phyloP scores from a whole-genome alignment of 2,113 vertebrate species.

The Tachysurus fulvidraco region DNA sequence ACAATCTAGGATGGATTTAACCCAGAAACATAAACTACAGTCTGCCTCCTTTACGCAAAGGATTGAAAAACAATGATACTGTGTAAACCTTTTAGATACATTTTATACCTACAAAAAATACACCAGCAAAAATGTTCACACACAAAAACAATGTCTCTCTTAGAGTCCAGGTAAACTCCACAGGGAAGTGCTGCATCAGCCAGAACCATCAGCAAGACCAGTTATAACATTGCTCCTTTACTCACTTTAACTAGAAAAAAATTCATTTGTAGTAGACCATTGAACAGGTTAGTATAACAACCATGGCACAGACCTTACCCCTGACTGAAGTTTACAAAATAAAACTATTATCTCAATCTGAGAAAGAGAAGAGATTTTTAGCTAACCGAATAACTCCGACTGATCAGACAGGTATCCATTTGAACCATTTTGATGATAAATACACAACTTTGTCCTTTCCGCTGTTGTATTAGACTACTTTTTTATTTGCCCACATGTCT shows the following conservation, averaged over 20 bases:
- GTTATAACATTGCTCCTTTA: neutral
- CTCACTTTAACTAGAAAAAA: neutral
- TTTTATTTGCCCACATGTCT: neutral
- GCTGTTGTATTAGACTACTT: neutral
- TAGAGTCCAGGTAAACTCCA: neutral
- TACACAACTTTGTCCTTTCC: too few relatives aligned
- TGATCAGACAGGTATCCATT: neutral
- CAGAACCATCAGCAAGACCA: neutral
- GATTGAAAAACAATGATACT: neutral
- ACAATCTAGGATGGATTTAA: neutral
- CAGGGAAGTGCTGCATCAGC: neutral
- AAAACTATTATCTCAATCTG: neutral
- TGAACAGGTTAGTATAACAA: neutral
- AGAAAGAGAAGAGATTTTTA: neutral
- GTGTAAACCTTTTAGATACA: neutral
- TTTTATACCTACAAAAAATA: neutral
- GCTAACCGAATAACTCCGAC: neutral
- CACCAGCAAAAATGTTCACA: neutral
- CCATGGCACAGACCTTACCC: neutral
- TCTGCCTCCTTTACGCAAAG: neutral
- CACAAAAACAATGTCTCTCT: neutral
- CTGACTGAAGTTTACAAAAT: neutral
- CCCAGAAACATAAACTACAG: neutral
- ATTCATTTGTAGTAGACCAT: neutral
- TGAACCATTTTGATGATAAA: neutral